phyloP scores from a whole-genome alignment of 2,113 vertebrate genomes.

The Arothron firmamentum region DNA sequence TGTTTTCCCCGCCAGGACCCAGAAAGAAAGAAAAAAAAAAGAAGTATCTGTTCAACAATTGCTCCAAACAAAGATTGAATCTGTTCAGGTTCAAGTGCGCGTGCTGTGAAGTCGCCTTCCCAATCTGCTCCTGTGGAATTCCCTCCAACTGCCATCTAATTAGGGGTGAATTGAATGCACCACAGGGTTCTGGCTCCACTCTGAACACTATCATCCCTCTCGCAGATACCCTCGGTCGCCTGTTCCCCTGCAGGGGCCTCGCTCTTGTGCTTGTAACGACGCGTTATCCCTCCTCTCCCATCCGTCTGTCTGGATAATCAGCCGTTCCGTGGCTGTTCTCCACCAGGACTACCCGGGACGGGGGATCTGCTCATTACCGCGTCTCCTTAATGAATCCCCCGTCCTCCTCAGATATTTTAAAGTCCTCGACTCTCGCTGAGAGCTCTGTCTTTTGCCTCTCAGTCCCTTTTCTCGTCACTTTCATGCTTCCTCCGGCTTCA shows the following conservation, averaged over 20 bases:
- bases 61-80: conserved; percentile 3
- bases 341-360: conserved; percentile 41
- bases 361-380: conserved; percentile 43
- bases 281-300: conserved; percentile 18
- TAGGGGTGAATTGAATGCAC: conserved; percentile 43
- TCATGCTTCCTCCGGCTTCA: conserved; percentile 41
- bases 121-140: conserved; percentile 27
- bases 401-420: conserved; percentile 23
- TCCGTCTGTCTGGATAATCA: conserved; percentile 63
- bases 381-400: conserved; percentile 37
- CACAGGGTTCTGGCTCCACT: conserved; percentile 35
- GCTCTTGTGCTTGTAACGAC: conserved; percentile 26
- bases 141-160: conserved; percentile 48
- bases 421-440: conserved; percentile 7
- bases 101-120: conserved; percentile 9
- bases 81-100: background rate
- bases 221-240: conserved; percentile 35
- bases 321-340: conserved; percentile 51
- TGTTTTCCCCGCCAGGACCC: no score
- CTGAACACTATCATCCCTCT: conserved; percentile 48
- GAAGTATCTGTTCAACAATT: no score
- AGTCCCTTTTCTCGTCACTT: conserved; percentile 40
- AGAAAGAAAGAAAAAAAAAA: no score
- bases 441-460: conserved; percentile 8
- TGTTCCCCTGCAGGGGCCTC: conserved; percentile 20